Base-by-base conservation (phyloP, 2,888 invertebrate species). In the Podabrus alpinus region DNA sequence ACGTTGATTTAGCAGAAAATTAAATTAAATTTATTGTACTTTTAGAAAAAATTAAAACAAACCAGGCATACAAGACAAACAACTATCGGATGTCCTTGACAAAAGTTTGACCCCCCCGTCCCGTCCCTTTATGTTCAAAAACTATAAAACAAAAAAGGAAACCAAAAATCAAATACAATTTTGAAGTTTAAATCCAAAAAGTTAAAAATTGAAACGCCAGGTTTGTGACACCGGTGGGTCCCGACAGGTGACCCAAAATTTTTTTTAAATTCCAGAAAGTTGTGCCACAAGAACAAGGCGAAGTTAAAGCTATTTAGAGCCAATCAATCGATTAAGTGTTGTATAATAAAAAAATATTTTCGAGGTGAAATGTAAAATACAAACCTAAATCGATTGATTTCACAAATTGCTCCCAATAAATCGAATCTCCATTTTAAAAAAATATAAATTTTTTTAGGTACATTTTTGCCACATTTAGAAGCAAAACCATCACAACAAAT, bases 281-380 rank as follows among this genome's bases (percentile, higher is more conserved):
- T 69, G 68, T 66, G 45, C 45, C 45, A n/a, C 45, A 45, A 72
- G 61, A 68, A 13, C 16, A 25, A 69, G 45, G 66, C 45, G 69
- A 17, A 16, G 17, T 45, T 29, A 13, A n/a, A 11, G 16, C 66
- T 21, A 59, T 17, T 24, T 45, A 64, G 15, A 11, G 45, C 17
- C 25, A 15, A 68, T 73, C 66, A 71, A 76, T 76, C 25, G 71
- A 73, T 73, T 15, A 64, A 68, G 15, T 11, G 25, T 71, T 76
- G 73, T 76, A 76, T 73, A 76, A 73, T 76, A 76, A 76, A 76
- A 76, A 76, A 76, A 76, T 76, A 76, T 71, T 76, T 73, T 76
- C 67, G 59, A 69, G 73, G 68, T 76, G 76, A 73, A 76, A 76
- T 76, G 76, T 73, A 71, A 73, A 76, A 74, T 73, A 76, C 76